Evolutionary conservation across 2,797 vertebrate genomes (phyloP).

Genomic region (Hypotaenidia philippensis): DNA sequence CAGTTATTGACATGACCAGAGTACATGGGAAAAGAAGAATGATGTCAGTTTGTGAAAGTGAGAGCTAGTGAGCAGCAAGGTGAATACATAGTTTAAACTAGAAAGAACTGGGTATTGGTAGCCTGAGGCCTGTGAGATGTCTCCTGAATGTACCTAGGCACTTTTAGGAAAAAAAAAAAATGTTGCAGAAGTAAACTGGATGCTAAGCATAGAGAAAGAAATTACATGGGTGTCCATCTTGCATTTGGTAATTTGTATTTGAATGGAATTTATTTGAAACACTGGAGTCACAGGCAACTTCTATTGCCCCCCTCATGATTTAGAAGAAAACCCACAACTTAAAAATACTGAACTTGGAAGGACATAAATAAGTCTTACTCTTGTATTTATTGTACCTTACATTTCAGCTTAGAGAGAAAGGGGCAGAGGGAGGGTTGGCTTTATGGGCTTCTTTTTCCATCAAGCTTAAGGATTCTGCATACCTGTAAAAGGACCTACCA

Average conservation of each 20-base stretch:
- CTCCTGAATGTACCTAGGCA: not conserved
- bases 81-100: not conserved
- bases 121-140: not conserved
- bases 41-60: not conserved
- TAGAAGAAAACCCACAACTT: not conserved
- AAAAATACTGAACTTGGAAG: not conserved
- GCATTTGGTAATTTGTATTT: not conserved
- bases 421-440: not conserved
- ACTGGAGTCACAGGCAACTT: not conserved
- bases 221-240: not conserved
- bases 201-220: not conserved
- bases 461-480: not conserved
- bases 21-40: not conserved
- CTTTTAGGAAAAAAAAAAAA: not conserved
- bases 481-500: not conserved
- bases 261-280: not conserved
- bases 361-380: not conserved
- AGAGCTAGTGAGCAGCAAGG: not conserved
- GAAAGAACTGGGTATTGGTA: not conserved
- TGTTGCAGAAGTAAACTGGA: not conserved
- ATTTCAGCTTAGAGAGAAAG: not conserved
- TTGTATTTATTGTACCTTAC: not conserved
- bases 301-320: not conserved
- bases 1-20: not conserved
- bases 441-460: not conserved